Evolutionary conservation across 2,113 vertebrate genomes (phyloP).

Genomic region (Heloderma charlesbogerti): DNA sequence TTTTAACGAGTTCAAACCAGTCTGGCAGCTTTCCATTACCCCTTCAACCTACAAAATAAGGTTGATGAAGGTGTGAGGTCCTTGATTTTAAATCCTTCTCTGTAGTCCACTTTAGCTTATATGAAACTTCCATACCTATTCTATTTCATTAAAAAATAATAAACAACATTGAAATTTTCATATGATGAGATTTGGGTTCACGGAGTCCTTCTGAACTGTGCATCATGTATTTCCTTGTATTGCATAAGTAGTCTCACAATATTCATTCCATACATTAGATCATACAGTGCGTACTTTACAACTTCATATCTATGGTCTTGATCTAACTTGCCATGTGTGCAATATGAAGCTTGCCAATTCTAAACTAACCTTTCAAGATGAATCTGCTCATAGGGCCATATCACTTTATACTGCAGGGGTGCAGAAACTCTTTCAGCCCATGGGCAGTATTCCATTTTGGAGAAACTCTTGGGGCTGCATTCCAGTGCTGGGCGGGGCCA

Average conservation of each 20-base stretch:
- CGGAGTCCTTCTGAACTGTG: neutral
- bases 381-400: neutral
- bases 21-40: neutral
- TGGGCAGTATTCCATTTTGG: too few relatives aligned
- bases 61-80: neutral
- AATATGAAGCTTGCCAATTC: neutral
- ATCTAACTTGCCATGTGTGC: neutral
- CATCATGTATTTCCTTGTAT: neutral
- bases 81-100: neutral
- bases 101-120: neutral
- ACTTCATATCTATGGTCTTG: neutral
- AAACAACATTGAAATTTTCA: neutral
- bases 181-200: neutral
- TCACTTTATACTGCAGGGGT: neutral
- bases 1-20: neutral
- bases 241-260: neutral
- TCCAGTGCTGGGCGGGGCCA: too few relatives aligned
- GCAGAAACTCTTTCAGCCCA: too few relatives aligned
- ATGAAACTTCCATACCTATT: neutral
- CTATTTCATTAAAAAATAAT: neutral
- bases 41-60: too few relatives aligned
- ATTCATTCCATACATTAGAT: neutral
- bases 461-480: too few relatives aligned
- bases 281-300: neutral
- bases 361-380: neutral